Evolutionary conservation across 1,140 invertebrate species (phyloP), one percentile per base, ranked within the genome.

Genomic region (Drosophila kurseongensis): DNA sequence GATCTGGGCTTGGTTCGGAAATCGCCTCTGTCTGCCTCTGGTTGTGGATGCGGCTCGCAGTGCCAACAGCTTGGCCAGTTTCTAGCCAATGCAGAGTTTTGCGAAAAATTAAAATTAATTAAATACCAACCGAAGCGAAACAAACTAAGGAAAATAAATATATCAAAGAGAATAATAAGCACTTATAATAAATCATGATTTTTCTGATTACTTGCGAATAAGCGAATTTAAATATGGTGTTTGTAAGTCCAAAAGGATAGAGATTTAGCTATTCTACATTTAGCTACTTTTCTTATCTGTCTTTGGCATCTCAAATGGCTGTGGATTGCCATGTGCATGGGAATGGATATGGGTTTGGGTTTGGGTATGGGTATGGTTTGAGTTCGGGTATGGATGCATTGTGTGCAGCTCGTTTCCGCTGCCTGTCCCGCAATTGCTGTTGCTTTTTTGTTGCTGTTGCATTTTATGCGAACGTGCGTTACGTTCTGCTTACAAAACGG

Each of bases 401-500:
- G 83, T 88, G 84, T 88, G 63, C 75, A 63, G 82, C 82, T 82
- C 66, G 82, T 80, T 78, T 85, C 78, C 82, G 74, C 57, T 72
- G 77, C 48, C 52, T 42, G 65, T 66, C 57, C 52, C 48, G 40
- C 60, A 44, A 48, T 68, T 60, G 63, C 16, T 52, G 75, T 72
- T 48, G 56, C 23, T 51, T 51, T 47, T 38, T 38, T 59, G 41
- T 58, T 67, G 65, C 63, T 68, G 77, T 57, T 62, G 78, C 67
- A 61, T 63, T 78, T 73, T 75, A 78, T 90, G 80, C 73, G 66
- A 84, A 83, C 78, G 81, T 83, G 82, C 88, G 86, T 90, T 83
- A 83, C 83, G 80, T 90, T 90, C 82, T 90, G 86, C 86, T 90
- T 90, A 90, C 86, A 90, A 90, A 90, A 90, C 86, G 88, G 88